Conservation (phyloP, 2,113 vertebrate genomes). For the Theropithecus gelada region DNA sequence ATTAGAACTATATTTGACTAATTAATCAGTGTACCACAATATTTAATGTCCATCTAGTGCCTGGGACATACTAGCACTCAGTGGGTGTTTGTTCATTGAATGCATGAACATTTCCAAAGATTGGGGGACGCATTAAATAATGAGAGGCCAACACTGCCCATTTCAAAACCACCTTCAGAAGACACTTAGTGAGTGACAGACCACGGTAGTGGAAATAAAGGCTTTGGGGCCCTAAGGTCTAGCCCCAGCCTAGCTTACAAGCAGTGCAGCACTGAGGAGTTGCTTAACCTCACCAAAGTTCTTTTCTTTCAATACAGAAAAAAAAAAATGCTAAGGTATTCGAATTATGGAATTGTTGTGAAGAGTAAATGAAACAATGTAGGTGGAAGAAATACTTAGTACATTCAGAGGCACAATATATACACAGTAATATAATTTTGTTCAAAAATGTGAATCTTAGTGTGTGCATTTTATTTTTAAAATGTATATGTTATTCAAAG, state of each 20-base stretch:
- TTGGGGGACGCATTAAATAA: neutral
- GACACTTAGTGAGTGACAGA: neutral
- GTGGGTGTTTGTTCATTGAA: neutral
- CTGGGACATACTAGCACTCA: neutral
- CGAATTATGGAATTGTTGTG: neutral
- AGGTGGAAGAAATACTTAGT: conserved; percentile 9
- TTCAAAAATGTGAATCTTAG: conserved; percentile 25
- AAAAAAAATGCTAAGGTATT: neutral
- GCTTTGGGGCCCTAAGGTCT: neutral
- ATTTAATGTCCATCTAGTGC: neutral
- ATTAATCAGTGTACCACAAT: neutral
- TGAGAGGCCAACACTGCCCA: neutral
- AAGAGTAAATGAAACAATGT: conserved; percentile 20
- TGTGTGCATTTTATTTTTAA: conserved; percentile 13
- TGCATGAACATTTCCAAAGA: neutral
- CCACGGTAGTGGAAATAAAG: neutral
- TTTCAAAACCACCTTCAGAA: neutral
- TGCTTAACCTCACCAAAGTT: neutral
- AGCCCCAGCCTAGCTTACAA: neutral
- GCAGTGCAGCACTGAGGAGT: neutral
- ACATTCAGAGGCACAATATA: neutral
- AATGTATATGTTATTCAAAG: neutral
- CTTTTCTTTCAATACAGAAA: neutral
- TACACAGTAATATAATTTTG: neutral
- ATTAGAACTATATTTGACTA: neutral